phyloP scores from a whole-genome alignment of 2,888 invertebrate genomes.

The Conchocele bisecta region DNA sequence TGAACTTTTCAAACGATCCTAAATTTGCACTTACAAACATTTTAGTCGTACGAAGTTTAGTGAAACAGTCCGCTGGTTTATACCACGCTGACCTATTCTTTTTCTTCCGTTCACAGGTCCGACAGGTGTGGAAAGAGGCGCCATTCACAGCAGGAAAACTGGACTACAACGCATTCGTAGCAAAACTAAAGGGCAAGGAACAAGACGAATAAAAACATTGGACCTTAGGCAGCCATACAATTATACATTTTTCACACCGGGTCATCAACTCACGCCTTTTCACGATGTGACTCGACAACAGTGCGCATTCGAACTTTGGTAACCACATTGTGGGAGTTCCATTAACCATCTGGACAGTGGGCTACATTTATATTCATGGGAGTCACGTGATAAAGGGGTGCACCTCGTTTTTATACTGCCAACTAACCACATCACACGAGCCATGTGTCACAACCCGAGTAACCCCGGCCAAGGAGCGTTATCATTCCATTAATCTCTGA shows the following conservation, averaged over 20 bases:
- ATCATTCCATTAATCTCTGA: conserved; percentile 75
- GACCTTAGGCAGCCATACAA: conserved; percentile 59
- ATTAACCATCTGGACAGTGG: conserved; percentile 38
- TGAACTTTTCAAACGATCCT: too few species aligned
- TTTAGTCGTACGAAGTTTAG: too few species aligned
- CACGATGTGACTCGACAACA: conserved; percentile 46
- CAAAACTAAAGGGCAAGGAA: conserved; percentile 84
- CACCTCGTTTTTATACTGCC: conserved; percentile 54
- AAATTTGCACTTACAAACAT: too few species aligned
- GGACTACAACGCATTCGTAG: conserved; percentile 84
- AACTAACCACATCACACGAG: too few species aligned
- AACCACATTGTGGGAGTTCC: too few species aligned
- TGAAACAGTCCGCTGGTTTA: too few species aligned
- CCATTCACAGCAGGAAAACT: conserved; percentile 84
- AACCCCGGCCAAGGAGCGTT: conserved; percentile 77
- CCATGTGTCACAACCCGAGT: conserved; percentile 58
- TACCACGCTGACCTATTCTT: too few species aligned
- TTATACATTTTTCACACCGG: conserved; percentile 57
- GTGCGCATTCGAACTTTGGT: too few species aligned
- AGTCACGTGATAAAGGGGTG: conserved; percentile 58
- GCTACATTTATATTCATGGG: conserved; percentile 32
- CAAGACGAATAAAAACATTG: conserved; percentile 75
- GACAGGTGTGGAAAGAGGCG: conserved; percentile 83
- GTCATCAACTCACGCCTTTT: conserved; percentile 56
- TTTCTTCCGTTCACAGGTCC: conserved; percentile 73